Evolutionary conservation across 2,113 vertebrate genomes (phyloP), one percentile per base, ranked within the genome.

Genomic region (Pseudorhombus dupliciocellatus): DNA sequence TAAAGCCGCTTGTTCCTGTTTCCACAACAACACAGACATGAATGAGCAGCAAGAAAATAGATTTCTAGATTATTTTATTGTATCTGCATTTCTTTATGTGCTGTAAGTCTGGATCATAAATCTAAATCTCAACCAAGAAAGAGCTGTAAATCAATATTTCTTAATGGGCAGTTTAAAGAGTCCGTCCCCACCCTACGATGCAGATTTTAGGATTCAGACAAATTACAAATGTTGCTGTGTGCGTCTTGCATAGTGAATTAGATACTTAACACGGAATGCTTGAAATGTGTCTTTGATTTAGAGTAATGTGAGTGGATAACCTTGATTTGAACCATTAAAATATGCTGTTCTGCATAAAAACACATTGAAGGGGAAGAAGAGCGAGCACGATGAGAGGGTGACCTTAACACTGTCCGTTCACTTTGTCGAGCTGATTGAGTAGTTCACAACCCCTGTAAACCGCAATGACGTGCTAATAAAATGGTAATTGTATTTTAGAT

Each of bases 401-500:
- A 75, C 78, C 73, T 66, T 67, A 48, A 56, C n/a, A 22, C 40
- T 21, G 22, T n/a, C 62, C 52, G 14, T 60, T 73, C 59, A 25
- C 68, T 66, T 68, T 77, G 56, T 20, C 31, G 53, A 75, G 62
- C 68, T 69, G 37, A 57, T 18, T 22, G 68, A 81, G 8, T 52
- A 52, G 63, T 71, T 86, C 75, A 65, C 18, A 53, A 20, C 52
- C 64, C 26, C 65, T 66, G 55, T 73, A 69, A 85, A 79, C 51
- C 68, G 63, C 46, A 28, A 80, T 64, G 66, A 70, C 46, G 5
- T 25, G 1, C 30, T 53, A 61, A 82, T 76, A 80, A 84, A 89
- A 72, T 24, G 21, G 9, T 66, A 70, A 78, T 76, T 59, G 21
- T 53, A 31, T 75, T 68, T 57, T 54, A 34, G 54, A 73, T 63